phyloP scores from a whole-genome alignment of 1,140 invertebrate species.

The Hermatobates lingyangjiaoensis region DNA sequence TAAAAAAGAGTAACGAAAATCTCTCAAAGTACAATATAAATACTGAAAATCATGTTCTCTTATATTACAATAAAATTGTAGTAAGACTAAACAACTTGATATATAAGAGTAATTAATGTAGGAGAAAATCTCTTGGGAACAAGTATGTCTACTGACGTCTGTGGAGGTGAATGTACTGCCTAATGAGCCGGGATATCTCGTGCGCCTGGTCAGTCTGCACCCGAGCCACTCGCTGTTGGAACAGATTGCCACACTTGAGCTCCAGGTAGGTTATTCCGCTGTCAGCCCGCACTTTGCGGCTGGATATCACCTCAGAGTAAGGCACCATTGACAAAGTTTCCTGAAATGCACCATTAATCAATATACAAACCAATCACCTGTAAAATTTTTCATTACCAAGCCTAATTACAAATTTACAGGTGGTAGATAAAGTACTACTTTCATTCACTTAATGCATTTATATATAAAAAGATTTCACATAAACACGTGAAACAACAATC shows the following conservation, averaged over 20 bases:
- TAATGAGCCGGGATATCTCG: conserved; percentile 82
- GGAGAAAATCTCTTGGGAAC: no score
- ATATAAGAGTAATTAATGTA: no score
- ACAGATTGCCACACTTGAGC: conserved; percentile 90
- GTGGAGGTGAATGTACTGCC: conserved; percentile 85
- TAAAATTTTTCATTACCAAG: neutral
- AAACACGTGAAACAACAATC: no score
- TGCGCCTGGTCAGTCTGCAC: conserved; percentile 94
- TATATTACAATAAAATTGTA: no score
- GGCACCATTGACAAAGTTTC: conserved; percentile 80
- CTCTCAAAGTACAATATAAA: no score
- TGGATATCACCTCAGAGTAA: conserved; percentile 88
- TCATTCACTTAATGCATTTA: no score
- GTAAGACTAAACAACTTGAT: no score
- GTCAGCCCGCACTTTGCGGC: conserved; percentile 77
- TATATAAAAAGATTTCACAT: no score
- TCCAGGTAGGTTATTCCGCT: conserved; percentile 85
- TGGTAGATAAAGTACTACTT: no score
- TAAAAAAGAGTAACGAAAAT: no score
- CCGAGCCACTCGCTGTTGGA: conserved; percentile 86
- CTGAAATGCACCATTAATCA: conserved; percentile 23
- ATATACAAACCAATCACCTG: no score
- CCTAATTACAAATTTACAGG: neutral
- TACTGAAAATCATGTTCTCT: no score
- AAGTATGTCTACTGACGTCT: conserved; percentile 20